Evolutionary conservation across 2,113 vertebrate genomes (phyloP).

Genomic region (Eclectus roratus): DNA sequence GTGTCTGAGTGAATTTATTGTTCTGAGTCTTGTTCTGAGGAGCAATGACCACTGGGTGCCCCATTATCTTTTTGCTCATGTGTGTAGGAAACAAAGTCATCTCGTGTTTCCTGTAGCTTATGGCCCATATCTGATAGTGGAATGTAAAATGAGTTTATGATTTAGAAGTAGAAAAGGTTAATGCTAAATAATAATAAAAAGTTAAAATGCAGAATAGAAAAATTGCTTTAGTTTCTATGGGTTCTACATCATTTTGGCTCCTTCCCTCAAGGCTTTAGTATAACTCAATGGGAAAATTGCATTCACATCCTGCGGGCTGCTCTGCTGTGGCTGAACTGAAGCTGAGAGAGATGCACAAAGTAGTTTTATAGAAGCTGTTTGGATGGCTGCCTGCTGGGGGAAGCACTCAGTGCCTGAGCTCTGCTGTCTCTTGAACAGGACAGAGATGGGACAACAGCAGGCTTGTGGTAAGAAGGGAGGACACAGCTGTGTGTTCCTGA

Average conservation of each 20-base stretch:
- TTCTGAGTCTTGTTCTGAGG: conserved; percentile 35
- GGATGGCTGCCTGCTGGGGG: not conserved
- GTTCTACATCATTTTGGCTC: conserved; percentile 74
- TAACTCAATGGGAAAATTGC: conserved; percentile 73
- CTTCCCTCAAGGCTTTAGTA: conserved; percentile 64
- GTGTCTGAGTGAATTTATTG: conserved; percentile 26
- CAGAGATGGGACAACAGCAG: not conserved
- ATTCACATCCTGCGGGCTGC: conserved; percentile 60
- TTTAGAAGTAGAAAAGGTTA: conserved; percentile 80
- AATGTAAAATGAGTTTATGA: conserved; percentile 68
- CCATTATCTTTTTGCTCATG: conserved; percentile 8
- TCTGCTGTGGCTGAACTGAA: conserved; percentile 56
- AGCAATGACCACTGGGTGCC: conserved; percentile 15
- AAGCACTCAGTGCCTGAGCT: not conserved
- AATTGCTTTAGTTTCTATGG: conserved; percentile 74
- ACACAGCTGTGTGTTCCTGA: not conserved
- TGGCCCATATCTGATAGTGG: conserved; percentile 38
- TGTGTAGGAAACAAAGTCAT: not conserved
- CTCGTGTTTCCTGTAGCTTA: not conserved
- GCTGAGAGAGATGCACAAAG: conserved; percentile 14
- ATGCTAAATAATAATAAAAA: conserved; percentile 81
- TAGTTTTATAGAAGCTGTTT: not conserved
- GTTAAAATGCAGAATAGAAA: conserved; percentile 68
- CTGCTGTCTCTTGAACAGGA: not conserved
- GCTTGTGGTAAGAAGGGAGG: not conserved